Evolutionary conservation across 2,113 vertebrate genomes (phyloP).

Genomic region (Charadrius vociferus): DNA sequence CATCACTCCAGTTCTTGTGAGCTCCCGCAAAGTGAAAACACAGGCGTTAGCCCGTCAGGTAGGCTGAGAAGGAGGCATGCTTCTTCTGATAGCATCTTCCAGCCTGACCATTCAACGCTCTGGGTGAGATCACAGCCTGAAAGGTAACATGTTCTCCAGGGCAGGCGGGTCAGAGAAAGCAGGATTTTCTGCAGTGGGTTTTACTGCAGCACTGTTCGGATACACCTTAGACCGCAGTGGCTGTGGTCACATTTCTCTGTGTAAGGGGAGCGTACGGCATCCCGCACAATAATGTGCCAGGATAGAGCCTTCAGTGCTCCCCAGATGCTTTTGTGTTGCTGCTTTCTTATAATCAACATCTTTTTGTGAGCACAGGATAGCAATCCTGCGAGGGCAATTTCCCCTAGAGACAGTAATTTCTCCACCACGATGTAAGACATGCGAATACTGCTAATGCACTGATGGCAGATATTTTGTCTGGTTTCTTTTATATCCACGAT

Average conservation of each 20-base stretch:
- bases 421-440: accelerated
- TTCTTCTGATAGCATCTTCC: background rate
- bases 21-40: background rate
- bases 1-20: background rate
- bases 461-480: background rate
- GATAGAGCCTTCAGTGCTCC: background rate
- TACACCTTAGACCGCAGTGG: background rate
- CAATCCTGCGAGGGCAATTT: background rate
- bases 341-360: background rate
- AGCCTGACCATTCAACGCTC: background rate
- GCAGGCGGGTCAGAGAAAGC: too few relatives aligned
- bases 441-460: background rate
- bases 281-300: accelerated
- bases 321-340: background rate
- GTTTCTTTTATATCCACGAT: background rate
- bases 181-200: background rate
- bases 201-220: background rate
- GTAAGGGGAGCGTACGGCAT: accelerated
- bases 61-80: background rate
- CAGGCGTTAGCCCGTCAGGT: background rate
- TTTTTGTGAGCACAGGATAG: background rate
- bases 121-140: background rate
- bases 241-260: background rate
- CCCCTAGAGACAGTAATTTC: background rate
- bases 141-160: background rate